Percentiles rank a stretch among this genome's conserved stretches.
phyloP scores from a whole-genome alignment of 2,797 vertebrate species.

The Limosa lapponica region DNA sequence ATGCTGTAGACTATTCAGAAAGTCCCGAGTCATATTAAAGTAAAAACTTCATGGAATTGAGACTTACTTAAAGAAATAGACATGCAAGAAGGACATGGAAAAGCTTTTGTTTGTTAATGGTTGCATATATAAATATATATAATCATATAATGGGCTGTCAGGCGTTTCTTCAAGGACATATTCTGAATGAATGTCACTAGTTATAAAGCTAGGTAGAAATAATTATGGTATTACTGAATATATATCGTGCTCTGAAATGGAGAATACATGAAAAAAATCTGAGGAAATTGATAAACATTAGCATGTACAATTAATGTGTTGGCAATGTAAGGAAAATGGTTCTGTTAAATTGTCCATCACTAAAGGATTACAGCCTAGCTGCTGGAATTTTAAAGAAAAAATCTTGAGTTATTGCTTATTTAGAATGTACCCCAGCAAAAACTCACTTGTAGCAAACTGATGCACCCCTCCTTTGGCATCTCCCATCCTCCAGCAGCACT shows the following conservation, averaged over 20 bases:
- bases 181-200: not conserved
- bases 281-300: not conserved
- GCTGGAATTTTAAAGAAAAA: not conserved
- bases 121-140: no score
- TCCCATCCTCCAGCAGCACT: not conserved
- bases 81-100: not conserved
- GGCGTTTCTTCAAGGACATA: not conserved
- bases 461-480: not conserved
- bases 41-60: not conserved
- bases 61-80: not conserved
- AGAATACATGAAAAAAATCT: not conserved
- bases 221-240: not conserved
- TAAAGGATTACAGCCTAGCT: not conserved
- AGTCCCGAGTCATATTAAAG: not conserved
- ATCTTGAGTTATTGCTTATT: not conserved
- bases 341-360: not conserved
- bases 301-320: not conserved
- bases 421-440: not conserved
- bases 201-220: not conserved
- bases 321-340: not conserved
- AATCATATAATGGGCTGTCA: no score
- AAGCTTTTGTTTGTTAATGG: not conserved
- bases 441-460: not conserved
- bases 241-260: not conserved
- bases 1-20: accelerated